Conservation (phyloP, 2,113 vertebrate genomes). For the Epinephelus moara region DNA sequence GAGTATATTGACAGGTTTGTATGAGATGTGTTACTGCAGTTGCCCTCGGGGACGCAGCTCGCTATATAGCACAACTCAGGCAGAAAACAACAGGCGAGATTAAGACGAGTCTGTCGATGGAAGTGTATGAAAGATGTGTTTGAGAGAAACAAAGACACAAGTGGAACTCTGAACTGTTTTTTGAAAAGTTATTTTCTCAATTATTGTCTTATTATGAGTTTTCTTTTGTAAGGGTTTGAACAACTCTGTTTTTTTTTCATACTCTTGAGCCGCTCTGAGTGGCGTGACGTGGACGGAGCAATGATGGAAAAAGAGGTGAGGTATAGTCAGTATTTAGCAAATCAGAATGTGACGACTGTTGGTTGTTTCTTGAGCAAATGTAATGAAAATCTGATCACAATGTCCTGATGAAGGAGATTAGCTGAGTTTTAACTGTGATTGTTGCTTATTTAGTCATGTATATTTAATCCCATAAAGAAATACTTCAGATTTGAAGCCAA, state of each 20-base stretch:
- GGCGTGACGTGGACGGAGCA: no score
- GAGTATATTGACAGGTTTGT: constrained; percentile 72
- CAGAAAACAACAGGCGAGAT: constrained; percentile 45
- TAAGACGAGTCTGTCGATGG: constrained; percentile 22
- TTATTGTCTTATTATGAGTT: background rate
- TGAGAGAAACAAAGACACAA: constrained; percentile 4
- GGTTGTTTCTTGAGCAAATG: no score
- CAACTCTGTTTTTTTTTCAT: background rate
- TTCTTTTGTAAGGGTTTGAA: background rate
- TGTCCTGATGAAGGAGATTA: no score
- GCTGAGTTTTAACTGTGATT: no score
- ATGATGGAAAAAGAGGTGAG: no score
- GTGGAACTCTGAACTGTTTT: background rate
- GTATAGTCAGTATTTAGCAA: no score
- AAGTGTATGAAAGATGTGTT: constrained; percentile 4
- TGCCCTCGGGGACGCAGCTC: constrained; percentile 55
- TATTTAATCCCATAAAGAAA: no score
- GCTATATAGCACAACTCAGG: constrained; percentile 39
- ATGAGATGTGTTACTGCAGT: constrained; percentile 60
- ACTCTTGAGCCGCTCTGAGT: no score
- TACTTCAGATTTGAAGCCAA: no score
- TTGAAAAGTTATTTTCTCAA: background rate
- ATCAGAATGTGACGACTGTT: no score
- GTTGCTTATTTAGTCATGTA: no score
- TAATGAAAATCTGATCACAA: no score